These are phyloP conservation scores for Chaetorhynchus papuensis DNA, from an alignment of 2,113 vertebrate species.

Conservation along the genomic window DNA sequence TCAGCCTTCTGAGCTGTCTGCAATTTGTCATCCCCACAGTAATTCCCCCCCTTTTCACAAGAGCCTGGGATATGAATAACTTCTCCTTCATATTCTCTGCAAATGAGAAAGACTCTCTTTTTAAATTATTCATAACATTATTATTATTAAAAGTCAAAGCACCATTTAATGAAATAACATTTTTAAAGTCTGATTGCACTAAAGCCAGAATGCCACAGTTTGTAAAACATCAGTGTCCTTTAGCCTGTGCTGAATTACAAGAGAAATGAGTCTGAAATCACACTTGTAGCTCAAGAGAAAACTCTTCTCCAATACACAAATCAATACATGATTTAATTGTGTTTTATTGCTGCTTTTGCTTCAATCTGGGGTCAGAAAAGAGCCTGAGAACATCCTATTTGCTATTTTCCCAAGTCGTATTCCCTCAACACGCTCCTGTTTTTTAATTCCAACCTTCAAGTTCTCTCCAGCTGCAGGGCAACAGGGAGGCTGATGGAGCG, in stretches of 20 bases:
- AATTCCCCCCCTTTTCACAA: neutral
- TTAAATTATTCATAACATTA: conserved; percentile 23
- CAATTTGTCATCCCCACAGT: neutral
- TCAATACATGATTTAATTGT: conserved; percentile 46
- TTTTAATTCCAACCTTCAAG: neutral
- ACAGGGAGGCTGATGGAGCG: neutral
- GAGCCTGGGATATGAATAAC: neutral
- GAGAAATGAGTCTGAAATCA: conserved; percentile 25
- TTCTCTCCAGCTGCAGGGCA: neutral
- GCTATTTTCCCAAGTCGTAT: neutral
- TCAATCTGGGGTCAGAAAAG: neutral
- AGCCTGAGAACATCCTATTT: neutral
- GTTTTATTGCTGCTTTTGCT: conserved; percentile 16
- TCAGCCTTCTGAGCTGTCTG: neutral
- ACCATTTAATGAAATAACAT: neutral
- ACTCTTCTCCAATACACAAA: neutral
- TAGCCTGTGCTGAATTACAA: conserved; percentile 8
- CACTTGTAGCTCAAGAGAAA: neutral
- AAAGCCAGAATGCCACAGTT: neutral
- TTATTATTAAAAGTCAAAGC: conserved; percentile 28
- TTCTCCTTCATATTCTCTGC: neutral
- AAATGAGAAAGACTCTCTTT: neutral
- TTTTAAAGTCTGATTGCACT: neutral
- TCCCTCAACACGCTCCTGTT: neutral
- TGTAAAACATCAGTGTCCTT: conserved; percentile 8